Base-by-base conservation (phyloP, 2,113 vertebrate genomes). In the Quiscalus mexicanus region DNA sequence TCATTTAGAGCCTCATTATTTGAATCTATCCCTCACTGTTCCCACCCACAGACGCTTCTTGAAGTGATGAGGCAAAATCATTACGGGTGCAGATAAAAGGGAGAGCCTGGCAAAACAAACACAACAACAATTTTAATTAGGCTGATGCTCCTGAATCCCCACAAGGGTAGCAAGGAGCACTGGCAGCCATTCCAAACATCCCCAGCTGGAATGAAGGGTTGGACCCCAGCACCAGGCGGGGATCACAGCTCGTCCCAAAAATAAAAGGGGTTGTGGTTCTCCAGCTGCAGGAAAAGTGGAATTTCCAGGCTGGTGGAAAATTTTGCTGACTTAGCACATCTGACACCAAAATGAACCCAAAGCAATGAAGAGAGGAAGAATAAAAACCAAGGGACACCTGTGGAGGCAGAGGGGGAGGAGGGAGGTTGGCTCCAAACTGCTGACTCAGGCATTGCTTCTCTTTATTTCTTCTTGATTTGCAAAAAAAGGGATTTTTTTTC, bases 1-100 rank as follows among this genome's bases (percentile, higher is more conserved):
- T 98, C 94, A 94, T 97, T 97, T 97, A 89, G 87, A 91, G 84
- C 42, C 84, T 97, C 95, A 95, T 96, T 95, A 96, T 96, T 80
- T 89, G 90, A 93, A 64, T 95, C 91, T 62, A 58, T 97, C 96
- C 94, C 91, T 97, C 93, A 95, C 91, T 85, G 67, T 47, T 96
- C 80, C 91, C 92, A 80, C 90, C 86, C 92, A 95, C 95, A 71
- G 84, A 94, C 12, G 23, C 18, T 90, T 89, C 75, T 95, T 69
- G 95, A 87, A 96, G 63, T 59, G 87, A 90, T 58, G 42, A 96
- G 95, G 64, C 87, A 94, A 84, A 96, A 90, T 92, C 52, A 22
- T 79, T 92, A 73, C 73, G 56, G 68, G 70, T 75, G 93, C 65
- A 96, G 89, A 96, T 93, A 58, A 96, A 92, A 96, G 79, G 56